A percentile compares a stretch with the other conserved stretches of the same genome.
phyloP scores from a whole-genome alignment of 1,140 invertebrate genomes.

The Macrotrachela quadricornifera region DNA sequence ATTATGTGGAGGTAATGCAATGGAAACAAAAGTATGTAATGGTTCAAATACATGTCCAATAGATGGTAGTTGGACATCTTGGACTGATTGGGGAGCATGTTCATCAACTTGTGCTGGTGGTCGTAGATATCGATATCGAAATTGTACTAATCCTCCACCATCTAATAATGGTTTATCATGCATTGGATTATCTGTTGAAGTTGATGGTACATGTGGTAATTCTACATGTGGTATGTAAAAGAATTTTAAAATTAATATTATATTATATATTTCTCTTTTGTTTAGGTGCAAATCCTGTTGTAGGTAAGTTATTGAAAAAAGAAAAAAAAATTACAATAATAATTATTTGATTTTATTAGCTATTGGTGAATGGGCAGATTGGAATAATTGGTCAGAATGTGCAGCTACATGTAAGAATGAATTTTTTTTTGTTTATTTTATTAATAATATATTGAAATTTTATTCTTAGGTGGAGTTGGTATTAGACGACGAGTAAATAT shows the following conservation, averaged over 20 bases:
- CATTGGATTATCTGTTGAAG: slow-evolving; percentile 13
- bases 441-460: neutral
- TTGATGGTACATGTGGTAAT: neutral
- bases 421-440: neutral
- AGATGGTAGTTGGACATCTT: slow-evolving; percentile 23
- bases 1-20: no score
- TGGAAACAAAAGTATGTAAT: neutral
- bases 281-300: neutral
- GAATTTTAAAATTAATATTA: neutral
- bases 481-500: neutral
- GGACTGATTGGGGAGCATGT: slow-evolving; percentile 21
- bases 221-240: neutral
- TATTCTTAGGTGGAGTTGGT: neutral
- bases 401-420: neutral
- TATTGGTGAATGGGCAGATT: neutral
- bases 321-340: no score
- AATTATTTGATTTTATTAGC: no score
- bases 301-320: no score
- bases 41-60: slow-evolving; percentile 11
- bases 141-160: slow-evolving; percentile 22
- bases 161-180: slow-evolving; percentile 22
- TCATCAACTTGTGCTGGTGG: slow-evolving; percentile 21
- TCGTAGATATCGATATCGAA: slow-evolving; percentile 17
- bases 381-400: neutral
- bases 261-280: neutral